phyloP scores from a whole-genome alignment of 1,140 invertebrate species.

The Maconellicoccus hirsutus region DNA sequence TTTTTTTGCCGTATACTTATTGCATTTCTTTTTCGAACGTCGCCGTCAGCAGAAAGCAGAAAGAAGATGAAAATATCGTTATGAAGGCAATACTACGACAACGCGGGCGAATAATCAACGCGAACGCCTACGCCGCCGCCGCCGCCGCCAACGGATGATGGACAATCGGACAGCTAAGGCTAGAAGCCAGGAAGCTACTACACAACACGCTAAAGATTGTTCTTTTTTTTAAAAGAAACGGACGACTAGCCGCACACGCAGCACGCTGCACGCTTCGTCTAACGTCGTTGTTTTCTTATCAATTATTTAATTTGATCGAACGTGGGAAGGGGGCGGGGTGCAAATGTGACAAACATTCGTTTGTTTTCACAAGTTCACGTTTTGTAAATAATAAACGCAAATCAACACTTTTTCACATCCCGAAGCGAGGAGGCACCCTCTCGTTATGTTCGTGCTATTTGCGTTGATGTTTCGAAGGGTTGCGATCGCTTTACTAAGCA shows the following conservation, averaged over 20 bases:
- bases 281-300: conserved; percentile 2
- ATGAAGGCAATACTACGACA: too few relatives aligned
- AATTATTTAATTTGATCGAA: background rate
- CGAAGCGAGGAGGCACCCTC: background rate
- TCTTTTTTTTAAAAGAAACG: too few relatives aligned
- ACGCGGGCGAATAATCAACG: too few relatives aligned
- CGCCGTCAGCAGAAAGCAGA: too few relatives aligned
- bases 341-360: background rate
- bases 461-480: conserved; percentile 15
- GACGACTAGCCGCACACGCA: background rate
- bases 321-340: background rate
- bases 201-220: too few relatives aligned
- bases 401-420: conserved; percentile 8
- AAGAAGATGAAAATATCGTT: too few relatives aligned
- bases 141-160: too few relatives aligned
- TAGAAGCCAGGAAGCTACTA: too few relatives aligned
- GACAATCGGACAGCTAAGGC: too few relatives aligned
- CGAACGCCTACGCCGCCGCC: too few relatives aligned
- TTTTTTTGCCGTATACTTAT: too few relatives aligned
- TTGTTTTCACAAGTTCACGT: conserved; percentile 3
- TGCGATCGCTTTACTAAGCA: conserved; percentile 6
- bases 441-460: background rate
- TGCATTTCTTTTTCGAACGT: too few relatives aligned
- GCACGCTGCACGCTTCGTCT: background rate
- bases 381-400: conserved; percentile 7